Conservation (phyloP, 2,113 vertebrate genomes). For the Cisticola juncidis region DNA sequence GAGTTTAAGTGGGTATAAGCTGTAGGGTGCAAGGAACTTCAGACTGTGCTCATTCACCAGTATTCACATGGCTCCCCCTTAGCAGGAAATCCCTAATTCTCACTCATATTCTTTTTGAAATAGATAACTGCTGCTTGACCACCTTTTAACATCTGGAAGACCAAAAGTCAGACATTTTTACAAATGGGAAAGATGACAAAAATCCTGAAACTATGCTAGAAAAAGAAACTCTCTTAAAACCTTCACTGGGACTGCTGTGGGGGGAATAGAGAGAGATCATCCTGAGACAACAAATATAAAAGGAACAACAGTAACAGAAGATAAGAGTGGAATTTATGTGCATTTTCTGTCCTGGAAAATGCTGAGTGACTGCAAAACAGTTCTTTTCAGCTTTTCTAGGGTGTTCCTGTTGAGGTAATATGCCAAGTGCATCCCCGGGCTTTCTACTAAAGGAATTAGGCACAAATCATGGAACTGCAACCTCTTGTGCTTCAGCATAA, state of each 20-base stretch:
- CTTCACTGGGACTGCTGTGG: not conserved
- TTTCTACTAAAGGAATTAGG: not conserved
- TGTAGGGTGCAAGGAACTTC: not conserved
- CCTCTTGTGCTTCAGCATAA: not conserved
- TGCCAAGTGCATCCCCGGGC: not conserved
- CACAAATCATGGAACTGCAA: not conserved
- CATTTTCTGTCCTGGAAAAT: not conserved
- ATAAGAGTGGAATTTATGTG: not conserved
- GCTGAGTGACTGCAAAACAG: not conserved
- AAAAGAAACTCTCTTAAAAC: not conserved
- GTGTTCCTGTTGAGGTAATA: not conserved
- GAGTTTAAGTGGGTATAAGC: not conserved
- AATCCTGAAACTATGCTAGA: not conserved
- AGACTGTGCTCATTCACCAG: not conserved
- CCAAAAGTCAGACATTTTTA: not conserved
- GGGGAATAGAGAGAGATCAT: not conserved
- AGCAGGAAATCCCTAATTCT: slow-evolving; percentile 23
- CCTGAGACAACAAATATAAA: not conserved
- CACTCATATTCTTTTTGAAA: not conserved
- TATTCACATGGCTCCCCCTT: not conserved
- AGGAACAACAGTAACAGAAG: not conserved
- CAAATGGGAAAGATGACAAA: not conserved
- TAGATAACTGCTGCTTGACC: not conserved
- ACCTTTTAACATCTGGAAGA: slow-evolving; percentile 37
- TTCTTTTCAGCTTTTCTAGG: not conserved